A percentile compares a stretch with the other conserved stretches of the same genome.
Conservation (phyloP, 2,113 vertebrate genomes). For the Semicossyphus pulcher region DNA sequence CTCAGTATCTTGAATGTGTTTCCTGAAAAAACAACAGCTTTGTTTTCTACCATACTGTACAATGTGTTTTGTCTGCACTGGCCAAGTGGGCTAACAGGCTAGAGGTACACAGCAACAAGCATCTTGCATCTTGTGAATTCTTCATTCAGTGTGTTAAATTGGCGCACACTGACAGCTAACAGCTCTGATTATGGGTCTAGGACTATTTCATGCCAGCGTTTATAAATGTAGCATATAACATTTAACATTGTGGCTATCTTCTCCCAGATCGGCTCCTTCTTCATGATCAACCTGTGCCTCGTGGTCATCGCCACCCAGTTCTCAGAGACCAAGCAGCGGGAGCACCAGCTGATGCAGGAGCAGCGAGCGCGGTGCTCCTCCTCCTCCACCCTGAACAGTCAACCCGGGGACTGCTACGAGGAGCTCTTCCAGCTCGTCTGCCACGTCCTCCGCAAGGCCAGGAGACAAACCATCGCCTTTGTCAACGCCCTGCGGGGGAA, state of each 20-base stretch:
- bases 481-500: slow-evolving; percentile 86
- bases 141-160: not conserved
- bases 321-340: slow-evolving; percentile 97
- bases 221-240: too few relatives aligned
- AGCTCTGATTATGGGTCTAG: too few relatives aligned
- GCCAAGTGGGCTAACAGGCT: slow-evolving; percentile 15
- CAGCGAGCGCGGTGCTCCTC: slow-evolving; percentile 92
- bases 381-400: slow-evolving; percentile 94
- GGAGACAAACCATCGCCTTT: slow-evolving; percentile 85
- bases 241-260: slow-evolving; percentile 4
- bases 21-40: not conserved
- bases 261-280: slow-evolving; percentile 88
- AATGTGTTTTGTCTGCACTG: slow-evolving; percentile 19
- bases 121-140: not conserved
- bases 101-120: slow-evolving; percentile 18
- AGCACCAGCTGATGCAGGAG: slow-evolving; percentile 99
- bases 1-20: too few relatives aligned
- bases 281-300: slow-evolving; percentile 96
- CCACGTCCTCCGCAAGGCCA: slow-evolving; percentile 92
- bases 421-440: slow-evolving; percentile 96
- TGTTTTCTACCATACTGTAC: slow-evolving; percentile 17
- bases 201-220: too few relatives aligned
- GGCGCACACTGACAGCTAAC: too few relatives aligned
- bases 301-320: slow-evolving; percentile 99
- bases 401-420: slow-evolving; percentile 96